A percentile compares a stretch with the other conserved stretches of the same genome.
phyloP scores from a whole-genome alignment of 2,888 invertebrate genomes.

The Drosophila parthenogenetica region DNA sequence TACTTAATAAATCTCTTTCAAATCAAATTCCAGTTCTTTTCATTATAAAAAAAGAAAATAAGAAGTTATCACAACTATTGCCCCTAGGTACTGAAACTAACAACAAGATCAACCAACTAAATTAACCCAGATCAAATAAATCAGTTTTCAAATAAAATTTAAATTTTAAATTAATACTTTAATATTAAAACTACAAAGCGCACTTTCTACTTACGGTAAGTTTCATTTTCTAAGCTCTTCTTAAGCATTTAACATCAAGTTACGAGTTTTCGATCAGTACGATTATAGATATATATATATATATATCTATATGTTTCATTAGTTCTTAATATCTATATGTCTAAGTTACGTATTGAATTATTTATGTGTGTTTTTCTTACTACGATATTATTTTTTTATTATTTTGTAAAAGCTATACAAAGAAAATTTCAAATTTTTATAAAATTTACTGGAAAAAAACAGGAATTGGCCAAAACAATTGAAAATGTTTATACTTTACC shows the following conservation, averaged over 20 bases:
- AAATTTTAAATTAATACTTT: constrained; percentile 13
- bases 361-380: constrained; percentile 46
- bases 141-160: constrained; percentile 36
- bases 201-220: constrained; percentile 71
- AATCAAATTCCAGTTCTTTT: constrained; percentile 81
- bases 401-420: constrained; percentile 34
- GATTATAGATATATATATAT: constrained; percentile 3
- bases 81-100: constrained; percentile 63
- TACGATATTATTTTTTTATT: constrained; percentile 6
- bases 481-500: constrained; percentile 65
- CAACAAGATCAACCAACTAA: constrained; percentile 44
- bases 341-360: constrained; percentile 66
- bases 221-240: constrained; percentile 73
- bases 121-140: constrained; percentile 18
- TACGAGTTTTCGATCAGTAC: constrained; percentile 35
- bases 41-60: constrained; percentile 41
- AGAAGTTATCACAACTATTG: constrained; percentile 33
- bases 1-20: constrained; percentile 80
- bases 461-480: constrained; percentile 83
- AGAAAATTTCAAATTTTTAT: constrained; percentile 64
- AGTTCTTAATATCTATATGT: constrained; percentile 28
- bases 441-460: constrained; percentile 71
- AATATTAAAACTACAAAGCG: constrained; percentile 62
- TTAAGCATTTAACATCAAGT: constrained; percentile 59
- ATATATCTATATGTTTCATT: constrained; percentile 40